These are phyloP conservation scores for Mellilla xanthometata DNA, from an alignment of 2,888 invertebrate species.

Conservation along the genomic window DNA sequence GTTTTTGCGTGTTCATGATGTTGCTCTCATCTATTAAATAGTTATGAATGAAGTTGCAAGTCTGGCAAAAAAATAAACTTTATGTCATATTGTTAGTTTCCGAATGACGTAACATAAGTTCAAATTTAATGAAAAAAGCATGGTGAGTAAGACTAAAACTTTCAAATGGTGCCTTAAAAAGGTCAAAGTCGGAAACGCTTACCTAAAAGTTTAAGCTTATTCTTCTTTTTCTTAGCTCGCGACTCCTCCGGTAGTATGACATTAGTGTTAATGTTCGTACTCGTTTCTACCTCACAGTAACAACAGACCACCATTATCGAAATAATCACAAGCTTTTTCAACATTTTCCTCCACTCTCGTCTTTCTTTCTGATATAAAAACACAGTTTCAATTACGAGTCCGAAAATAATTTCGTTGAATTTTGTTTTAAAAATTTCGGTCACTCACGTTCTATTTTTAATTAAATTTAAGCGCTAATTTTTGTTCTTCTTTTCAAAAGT, in stretches of 20 bases:
- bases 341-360: conserved; percentile 39
- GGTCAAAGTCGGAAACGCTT: no score
- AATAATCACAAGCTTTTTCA: conserved; percentile 49
- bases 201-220: conserved; percentile 58
- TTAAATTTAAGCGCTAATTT: conserved; percentile 15
- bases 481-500: conserved; percentile 18
- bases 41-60: no score
- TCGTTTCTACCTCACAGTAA: conserved; percentile 53
- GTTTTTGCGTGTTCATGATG: no score
- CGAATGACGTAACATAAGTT: no score
- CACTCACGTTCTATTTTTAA: conserved; percentile 4
- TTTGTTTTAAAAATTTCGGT: not conserved
- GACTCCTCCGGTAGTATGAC: conserved; percentile 54
- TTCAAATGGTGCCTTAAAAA: no score
- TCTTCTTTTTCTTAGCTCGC: conserved; percentile 69
- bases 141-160: no score
- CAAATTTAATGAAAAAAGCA: no score
- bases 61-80: no score
- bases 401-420: not conserved
- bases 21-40: no score
- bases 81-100: no score
- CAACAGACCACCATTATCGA: conserved; percentile 54
- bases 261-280: conserved; percentile 19
- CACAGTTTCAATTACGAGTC: not conserved
- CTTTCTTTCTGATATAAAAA: not conserved